phyloP scores from a whole-genome alignment of 2,113 vertebrate genomes.

The Grus americana region DNA sequence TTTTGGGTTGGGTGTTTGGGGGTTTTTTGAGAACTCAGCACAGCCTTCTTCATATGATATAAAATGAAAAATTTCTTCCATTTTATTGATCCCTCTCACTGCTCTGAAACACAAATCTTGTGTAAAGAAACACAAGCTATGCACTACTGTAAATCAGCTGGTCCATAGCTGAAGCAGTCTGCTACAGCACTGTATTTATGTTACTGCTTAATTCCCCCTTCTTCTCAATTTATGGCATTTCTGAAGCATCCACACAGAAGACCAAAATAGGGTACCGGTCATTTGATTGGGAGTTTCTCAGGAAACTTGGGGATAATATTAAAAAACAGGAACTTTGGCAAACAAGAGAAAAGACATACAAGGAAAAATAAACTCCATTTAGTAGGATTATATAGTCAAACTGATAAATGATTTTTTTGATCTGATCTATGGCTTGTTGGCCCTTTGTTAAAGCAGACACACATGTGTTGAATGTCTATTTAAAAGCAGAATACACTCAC shows the following conservation, averaged over 20 bases:
- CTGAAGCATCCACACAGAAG: slow-evolving; percentile 1
- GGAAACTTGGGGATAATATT: slow-evolving; percentile 25
- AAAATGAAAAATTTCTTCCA: neutral
- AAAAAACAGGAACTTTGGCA: slow-evolving; percentile 18
- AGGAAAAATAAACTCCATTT: slow-evolving; percentile 59
- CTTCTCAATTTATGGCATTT: neutral
- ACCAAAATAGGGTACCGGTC: neutral
- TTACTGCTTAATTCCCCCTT: neutral
- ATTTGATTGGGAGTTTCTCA: neutral
- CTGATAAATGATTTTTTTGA: slow-evolving; percentile 52
- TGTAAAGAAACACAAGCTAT: neutral
- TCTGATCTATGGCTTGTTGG: neutral
- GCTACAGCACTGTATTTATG: neutral
- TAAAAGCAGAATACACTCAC: slow-evolving; percentile 25
- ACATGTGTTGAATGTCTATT: slow-evolving; percentile 37
- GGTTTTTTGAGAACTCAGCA: neutral
- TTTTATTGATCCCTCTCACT: neutral
- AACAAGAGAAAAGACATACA: slow-evolving; percentile 16
- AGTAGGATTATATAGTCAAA: slow-evolving; percentile 47
- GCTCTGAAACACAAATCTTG: neutral
- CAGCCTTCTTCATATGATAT: neutral
- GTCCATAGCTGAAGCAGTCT: neutral
- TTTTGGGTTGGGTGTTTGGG: neutral
- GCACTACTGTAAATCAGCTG: neutral
- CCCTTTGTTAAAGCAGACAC: slow-evolving; percentile 26